Base-by-base conservation (phyloP, 2,888 invertebrate species). In the Mimachlamys varia region DNA sequence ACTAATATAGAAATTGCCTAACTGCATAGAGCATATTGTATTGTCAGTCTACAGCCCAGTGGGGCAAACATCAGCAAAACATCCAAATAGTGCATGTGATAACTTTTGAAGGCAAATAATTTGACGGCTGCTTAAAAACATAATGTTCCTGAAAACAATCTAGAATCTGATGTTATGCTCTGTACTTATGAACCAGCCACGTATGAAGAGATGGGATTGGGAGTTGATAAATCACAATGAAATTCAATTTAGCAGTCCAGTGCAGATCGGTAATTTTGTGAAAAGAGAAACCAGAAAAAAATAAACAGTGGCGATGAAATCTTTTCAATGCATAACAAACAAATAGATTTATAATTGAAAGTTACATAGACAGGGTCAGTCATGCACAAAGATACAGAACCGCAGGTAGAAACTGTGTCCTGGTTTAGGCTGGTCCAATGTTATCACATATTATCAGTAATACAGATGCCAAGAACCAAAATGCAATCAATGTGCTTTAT, bases 161-260 rank as follows among this genome's bases (percentile, higher is more conserved):
- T 27, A 62, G 10, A 76, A 33, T 76, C 27, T 33, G 2, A 76
- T 76, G 33, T 22, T 76, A 17, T 76, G 27, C 27, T 33, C 76
- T 5, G 12, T 76, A 76, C 22, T 15, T 33, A 76, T 33, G 10
- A 12, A 33, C 33, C 27, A 76, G 76, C 17, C 76, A 33, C 12
- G 76, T 76, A 33, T 4, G 22, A 27, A 76, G 27, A 10, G 76
- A 76, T 33, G 7, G 27, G 27, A 76, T 76, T 76, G 76, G 33
- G 2, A 76, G 27, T 76, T 33, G 76, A 76, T 76, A 76, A 27
- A 76, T 33, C 76, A 76, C 76, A 76, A 76, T 76, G 22, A 27
- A 76, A 76, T 33, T 76, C 76, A 76, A 76, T 76, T 76, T 33
- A 33, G 76, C 76, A 76, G 76, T 76, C 76, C 27, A 76, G 76